Evolutionary conservation across 2,113 vertebrate species (phyloP).

Genomic region (Pollachius pollachius): DNA sequence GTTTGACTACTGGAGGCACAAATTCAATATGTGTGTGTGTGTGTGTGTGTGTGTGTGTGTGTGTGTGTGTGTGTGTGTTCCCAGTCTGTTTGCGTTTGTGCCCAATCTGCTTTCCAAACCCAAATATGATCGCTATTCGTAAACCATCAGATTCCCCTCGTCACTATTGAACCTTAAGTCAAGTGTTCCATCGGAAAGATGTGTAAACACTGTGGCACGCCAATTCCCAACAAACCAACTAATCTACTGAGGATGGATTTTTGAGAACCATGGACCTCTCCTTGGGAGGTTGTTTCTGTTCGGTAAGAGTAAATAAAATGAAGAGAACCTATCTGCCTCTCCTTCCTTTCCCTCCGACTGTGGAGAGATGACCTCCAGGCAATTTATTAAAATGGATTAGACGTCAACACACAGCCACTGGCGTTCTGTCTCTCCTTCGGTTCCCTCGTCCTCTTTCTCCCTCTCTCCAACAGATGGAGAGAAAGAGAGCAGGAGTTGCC

Average conservation of each 20-base stretch:
- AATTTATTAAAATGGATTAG: constrained; percentile 58
- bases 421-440: not conserved
- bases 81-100: not conserved
- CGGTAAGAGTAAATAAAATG: too few relatives aligned
- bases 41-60: not conserved
- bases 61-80: not conserved
- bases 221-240: too few relatives aligned
- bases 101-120: too few relatives aligned
- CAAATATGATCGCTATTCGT: too few relatives aligned
- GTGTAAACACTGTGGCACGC: too few relatives aligned
- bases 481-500: not conserved
- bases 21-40: not conserved
- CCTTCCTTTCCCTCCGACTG: constrained; percentile 16
- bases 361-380: constrained; percentile 28
- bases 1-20: not conserved
- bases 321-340: too few relatives aligned
- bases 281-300: too few relatives aligned
- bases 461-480: not conserved
- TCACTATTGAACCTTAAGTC: constrained; percentile 23
- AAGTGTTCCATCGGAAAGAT: not conserved
- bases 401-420: constrained; percentile 28
- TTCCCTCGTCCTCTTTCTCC: not conserved
- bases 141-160: constrained; percentile 5
- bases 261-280: too few relatives aligned
- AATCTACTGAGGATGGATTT: too few relatives aligned